These are phyloP conservation scores for Xylocopa sonorina DNA, from an alignment of 1,140 invertebrate species.

Conservation along the genomic window DNA sequence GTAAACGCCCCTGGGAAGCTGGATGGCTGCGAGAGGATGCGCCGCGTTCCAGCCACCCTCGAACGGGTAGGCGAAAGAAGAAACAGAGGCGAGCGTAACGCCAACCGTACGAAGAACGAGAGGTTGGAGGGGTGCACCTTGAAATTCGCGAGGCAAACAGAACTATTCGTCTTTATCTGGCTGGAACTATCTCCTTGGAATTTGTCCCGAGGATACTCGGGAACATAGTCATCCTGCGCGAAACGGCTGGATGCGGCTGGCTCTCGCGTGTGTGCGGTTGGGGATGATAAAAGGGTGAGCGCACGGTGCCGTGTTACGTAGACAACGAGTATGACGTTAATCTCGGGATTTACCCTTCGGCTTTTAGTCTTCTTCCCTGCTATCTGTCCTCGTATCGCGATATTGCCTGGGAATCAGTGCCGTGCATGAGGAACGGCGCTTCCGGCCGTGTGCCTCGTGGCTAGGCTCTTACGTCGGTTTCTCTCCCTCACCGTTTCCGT, in stretches of 20 bases:
- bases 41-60: slow-evolving; percentile 9
- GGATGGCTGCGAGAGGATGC: not conserved
- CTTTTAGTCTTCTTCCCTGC: not conserved
- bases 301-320: slow-evolving; percentile 26
- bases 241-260: slow-evolving; percentile 14
- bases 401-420: slow-evolving; percentile 46
- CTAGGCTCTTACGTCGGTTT: not conserved
- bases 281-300: not conserved
- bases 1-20: slow-evolving; percentile 27
- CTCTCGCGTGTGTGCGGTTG: not conserved
- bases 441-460: no score
- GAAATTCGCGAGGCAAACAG: slow-evolving; percentile 60
- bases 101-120: no score
- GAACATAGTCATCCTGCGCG: not conserved
- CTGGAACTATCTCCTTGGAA: slow-evolving; percentile 62
- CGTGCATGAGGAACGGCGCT: not conserved
- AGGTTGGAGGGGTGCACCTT: not conserved
- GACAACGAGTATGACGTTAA: slow-evolving; percentile 42
- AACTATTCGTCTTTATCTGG: slow-evolving; percentile 68
- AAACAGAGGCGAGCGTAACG: not conserved
- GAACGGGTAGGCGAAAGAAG: not conserved
- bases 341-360: slow-evolving; percentile 45
- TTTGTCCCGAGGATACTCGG: slow-evolving; percentile 44
- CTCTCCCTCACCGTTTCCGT: not conserved
- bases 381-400: not conserved